Base-by-base conservation (phyloP, 2,113 vertebrate species). In the Geococcyx californianus region DNA sequence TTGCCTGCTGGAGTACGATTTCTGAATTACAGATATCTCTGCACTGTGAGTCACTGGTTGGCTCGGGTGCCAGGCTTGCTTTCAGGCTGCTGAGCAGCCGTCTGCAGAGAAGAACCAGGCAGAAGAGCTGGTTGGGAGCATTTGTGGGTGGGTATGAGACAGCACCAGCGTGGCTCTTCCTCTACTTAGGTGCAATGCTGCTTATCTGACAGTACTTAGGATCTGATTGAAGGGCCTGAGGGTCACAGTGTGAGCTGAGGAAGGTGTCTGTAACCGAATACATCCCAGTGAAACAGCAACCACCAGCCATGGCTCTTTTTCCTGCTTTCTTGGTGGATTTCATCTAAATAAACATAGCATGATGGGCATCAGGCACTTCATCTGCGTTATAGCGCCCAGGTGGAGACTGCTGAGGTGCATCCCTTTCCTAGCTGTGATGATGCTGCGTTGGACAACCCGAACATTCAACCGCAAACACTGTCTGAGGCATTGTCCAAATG, bases 181-280 rank as follows among this genome's bases (percentile, higher is more conserved):
- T 20, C 45, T 7, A 0, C 2, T 0, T 0, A 11, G 31, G 11
- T 29, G 5, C 3, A 28, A 4, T 28, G 4, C 9, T 24, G 52
- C 33, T 26, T 24, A 1, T 6, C n/a, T 15, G 2, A 2, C 4
- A 2, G 17, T 0, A 5, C 33, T 17, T 1, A 4, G 13, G 7
- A 0, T 1, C 44, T 10, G 47, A 4, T 3, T 1, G 33, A 5
- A 25, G 69, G 21, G 12, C 2, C 4, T 0, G 64, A 7, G 3
- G 6, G 5, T 15, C 12, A 3, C 23, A 1, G 31, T 0, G 26
- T 3, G 62, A 7, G 36, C 29, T 7, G 62, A 5, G 0, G 4
- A 1, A 24, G 29, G 66, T 12, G 58, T 8, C 33, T 18, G 29
- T 28, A 8, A 20, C 45, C 3, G 33, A 66, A 19, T 7, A 8